phyloP scores from a whole-genome alignment of 1,140 invertebrate genomes.

The Leptoteleia sp. region DNA sequence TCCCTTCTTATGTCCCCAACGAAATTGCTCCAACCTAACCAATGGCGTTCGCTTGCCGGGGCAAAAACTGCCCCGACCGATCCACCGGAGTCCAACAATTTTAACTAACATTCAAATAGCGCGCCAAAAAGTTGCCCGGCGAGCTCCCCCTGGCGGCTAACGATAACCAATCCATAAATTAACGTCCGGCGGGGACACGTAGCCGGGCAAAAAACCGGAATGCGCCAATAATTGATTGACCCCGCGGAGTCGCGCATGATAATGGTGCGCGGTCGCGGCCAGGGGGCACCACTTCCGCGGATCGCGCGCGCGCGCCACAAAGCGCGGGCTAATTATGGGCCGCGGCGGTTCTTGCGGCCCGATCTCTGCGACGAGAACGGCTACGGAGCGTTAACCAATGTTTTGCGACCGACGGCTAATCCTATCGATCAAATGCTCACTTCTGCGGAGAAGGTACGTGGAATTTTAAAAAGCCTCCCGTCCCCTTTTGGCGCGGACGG shows the following conservation, averaged over 20 bases:
- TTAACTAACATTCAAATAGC: constrained; percentile 50
- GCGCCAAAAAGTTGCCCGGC: constrained; percentile 44
- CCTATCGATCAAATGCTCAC: constrained; percentile 57
- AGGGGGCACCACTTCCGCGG: constrained; percentile 68
- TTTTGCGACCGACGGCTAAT: constrained; percentile 36
- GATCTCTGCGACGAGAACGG: constrained; percentile 15
- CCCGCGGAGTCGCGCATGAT: constrained; percentile 65
- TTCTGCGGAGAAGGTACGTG: constrained; percentile 42
- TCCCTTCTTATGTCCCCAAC: constrained; percentile 3
- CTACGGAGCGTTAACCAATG: constrained; percentile 25
- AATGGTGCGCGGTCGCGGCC: too few relatives aligned
- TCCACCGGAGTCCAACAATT: not conserved
- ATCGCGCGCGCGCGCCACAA: constrained; percentile 31
- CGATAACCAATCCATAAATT: constrained; percentile 50
- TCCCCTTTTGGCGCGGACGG: constrained; percentile 29
- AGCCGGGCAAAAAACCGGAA: constrained; percentile 41
- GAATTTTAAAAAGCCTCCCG: constrained; percentile 42
- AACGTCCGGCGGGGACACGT: too few relatives aligned
- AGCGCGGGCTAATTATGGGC: constrained; percentile 59
- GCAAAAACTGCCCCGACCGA: not conserved
- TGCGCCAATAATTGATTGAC: constrained; percentile 73
- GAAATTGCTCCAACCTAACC: constrained; percentile 20
- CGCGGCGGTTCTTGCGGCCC: constrained; percentile 34
- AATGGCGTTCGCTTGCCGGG: not conserved
- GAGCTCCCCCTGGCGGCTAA: constrained; percentile 8